Evolutionary conservation across 2,888 invertebrate species (phyloP).

Genomic region (Conus canariensis): DNA sequence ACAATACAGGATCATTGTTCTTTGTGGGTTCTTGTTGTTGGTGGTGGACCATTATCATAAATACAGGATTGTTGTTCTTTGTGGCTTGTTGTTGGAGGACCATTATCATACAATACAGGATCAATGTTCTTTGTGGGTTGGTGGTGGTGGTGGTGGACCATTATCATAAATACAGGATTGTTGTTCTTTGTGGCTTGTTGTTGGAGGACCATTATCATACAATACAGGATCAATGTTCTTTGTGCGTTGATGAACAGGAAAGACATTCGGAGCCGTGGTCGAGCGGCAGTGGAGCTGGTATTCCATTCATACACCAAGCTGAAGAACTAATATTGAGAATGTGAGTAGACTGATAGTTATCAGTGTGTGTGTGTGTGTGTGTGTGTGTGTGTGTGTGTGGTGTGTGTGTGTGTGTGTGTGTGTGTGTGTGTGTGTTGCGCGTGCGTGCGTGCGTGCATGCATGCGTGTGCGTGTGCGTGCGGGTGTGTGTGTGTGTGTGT

Average conservation of each 20-base stretch:
- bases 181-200: too few species aligned
- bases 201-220: too few species aligned
- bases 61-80: too few species aligned
- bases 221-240: too few species aligned
- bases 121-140: too few species aligned
- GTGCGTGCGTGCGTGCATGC: background rate
- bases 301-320: conserved; percentile 46
- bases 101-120: too few species aligned
- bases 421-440: conserved; percentile 42
- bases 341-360: conserved; percentile 34
- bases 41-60: too few species aligned
- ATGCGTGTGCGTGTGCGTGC: background rate
- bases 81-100: too few species aligned
- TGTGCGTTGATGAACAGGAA: conserved; percentile 35
- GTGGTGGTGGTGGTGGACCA: too few species aligned
- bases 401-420: conserved; percentile 45
- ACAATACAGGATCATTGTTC: too few species aligned
- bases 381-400: conserved; percentile 39
- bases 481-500: conserved; percentile 39
- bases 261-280: conserved; percentile 41
- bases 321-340: conserved; percentile 49
- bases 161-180: too few species aligned
- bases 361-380: background rate
- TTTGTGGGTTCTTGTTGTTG: too few species aligned
- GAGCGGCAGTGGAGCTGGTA: conserved; percentile 38